Evolutionary conservation across 2,888 invertebrate genomes (phyloP).

Genomic region (Diadegma fenestrale): DNA sequence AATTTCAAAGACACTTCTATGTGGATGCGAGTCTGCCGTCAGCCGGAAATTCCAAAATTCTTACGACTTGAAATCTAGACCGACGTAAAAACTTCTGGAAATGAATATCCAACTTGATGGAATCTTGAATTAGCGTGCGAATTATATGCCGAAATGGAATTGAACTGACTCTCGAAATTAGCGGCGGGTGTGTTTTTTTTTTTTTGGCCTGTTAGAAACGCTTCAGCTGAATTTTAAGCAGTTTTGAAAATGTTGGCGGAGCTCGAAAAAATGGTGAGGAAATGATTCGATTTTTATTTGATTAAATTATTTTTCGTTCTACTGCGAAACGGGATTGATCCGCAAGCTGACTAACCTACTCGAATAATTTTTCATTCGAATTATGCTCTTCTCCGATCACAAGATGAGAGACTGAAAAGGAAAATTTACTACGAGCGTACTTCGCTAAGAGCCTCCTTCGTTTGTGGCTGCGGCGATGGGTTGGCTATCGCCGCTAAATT

Average conservation of each 20-base stretch:
- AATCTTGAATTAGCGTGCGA: not conserved
- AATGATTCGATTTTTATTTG: not conserved
- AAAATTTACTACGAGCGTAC: slow-evolving; percentile 70
- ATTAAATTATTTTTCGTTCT: not conserved
- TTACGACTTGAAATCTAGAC: not conserved
- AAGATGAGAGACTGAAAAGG: not conserved
- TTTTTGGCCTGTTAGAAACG: not conserved
- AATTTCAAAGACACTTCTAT: not conserved
- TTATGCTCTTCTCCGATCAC: slow-evolving; percentile 27
- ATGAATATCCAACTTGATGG: not conserved
- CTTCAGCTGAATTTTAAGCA: not conserved
- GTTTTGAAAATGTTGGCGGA: not conserved
- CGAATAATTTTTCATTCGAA: slow-evolving; percentile 27
- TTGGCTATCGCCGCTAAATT: slow-evolving; percentile 71
- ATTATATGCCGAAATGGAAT: not conserved
- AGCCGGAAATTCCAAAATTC: not conserved
- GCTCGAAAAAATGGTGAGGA: not conserved
- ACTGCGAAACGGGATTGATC: slow-evolving; percentile 7
- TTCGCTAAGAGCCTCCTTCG: slow-evolving; percentile 77
- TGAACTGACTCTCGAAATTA: not conserved
- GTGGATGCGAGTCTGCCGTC: not conserved
- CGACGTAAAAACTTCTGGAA: not conserved
- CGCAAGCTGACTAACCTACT: not conserved
- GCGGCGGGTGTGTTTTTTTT: not conserved
- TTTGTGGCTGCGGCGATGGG: slow-evolving; percentile 72